Evolutionary conservation across 1,140 invertebrate genomes (phyloP).

Genomic region (Melitaea cinxia): DNA sequence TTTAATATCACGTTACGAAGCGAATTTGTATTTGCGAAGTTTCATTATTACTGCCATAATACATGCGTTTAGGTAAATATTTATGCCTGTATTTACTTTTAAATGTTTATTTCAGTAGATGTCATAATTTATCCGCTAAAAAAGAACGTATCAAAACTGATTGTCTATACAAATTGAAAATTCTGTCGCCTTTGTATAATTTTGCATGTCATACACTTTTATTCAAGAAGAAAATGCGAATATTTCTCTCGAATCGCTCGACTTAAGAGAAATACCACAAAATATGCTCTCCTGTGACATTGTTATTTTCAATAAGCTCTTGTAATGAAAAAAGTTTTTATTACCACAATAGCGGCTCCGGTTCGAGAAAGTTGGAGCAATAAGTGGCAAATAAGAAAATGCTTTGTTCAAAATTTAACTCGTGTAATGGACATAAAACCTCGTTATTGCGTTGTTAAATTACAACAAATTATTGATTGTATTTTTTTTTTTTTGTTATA

Average conservation of each 20-base stretch:
- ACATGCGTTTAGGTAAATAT: not conserved
- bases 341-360: constrained; percentile 54
- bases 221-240: constrained; percentile 15
- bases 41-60: not conserved
- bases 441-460: constrained; percentile 10
- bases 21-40: not conserved
- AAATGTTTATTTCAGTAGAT: not conserved
- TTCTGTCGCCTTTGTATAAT: not conserved
- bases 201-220: not conserved
- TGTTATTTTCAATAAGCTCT: constrained; percentile 73
- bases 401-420: constrained; percentile 46
- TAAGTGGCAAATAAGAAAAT: constrained; percentile 56
- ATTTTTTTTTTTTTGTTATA: not conserved
- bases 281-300: constrained; percentile 55
- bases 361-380: constrained; percentile 42
- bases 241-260: constrained; percentile 21
- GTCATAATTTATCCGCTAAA: not conserved
- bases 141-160: not conserved
- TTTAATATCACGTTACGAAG: too few relatives aligned
- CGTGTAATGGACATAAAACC: constrained; percentile 32
- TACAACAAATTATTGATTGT: constrained; percentile 5
- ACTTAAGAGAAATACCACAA: constrained; percentile 45
- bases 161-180: not conserved
- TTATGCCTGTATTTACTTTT: not conserved
- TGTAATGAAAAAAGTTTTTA: constrained; percentile 77